These are phyloP conservation scores for Orthosia gracilis DNA, from an alignment of 2,888 invertebrate species.

Conservation along the genomic window DNA sequence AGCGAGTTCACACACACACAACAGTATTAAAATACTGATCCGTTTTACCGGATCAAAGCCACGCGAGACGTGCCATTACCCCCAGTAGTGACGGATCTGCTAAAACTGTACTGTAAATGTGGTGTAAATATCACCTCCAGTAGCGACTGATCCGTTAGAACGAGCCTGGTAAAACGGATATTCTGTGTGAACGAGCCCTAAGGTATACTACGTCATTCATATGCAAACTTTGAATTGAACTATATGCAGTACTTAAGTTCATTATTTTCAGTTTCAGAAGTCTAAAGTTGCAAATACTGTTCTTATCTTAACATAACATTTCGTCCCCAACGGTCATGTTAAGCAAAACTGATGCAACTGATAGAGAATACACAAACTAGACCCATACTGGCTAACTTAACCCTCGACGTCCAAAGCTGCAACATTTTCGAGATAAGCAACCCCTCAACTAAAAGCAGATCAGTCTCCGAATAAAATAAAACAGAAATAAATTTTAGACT, in stretches of 20 bases:
- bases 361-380: not conserved
- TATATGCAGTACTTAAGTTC: not conserved
- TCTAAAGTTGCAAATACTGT: not conserved
- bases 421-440: constrained; percentile 6
- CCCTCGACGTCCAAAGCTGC: not conserved
- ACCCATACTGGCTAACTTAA: not conserved
- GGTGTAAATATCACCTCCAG: too few species aligned
- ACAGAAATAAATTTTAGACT: constrained; percentile 10
- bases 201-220: too few species aligned
- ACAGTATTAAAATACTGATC: too few species aligned
- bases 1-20: too few species aligned
- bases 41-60: too few species aligned
- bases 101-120: too few species aligned
- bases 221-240: not conserved
- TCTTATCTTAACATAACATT: constrained; percentile 10
- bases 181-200: too few species aligned
- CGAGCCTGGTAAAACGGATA: too few species aligned
- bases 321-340: not conserved
- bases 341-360: constrained; percentile 7
- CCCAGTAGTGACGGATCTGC: too few species aligned
- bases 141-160: too few species aligned
- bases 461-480: constrained; percentile 24
- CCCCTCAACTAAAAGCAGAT: constrained; percentile 9
- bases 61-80: too few species aligned
- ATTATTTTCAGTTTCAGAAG: not conserved